Percentiles rank a stretch among this genome's conserved stretches.
Conservation (phyloP, 2,797 vertebrate species). For the Takifugu rubripes region DNA sequence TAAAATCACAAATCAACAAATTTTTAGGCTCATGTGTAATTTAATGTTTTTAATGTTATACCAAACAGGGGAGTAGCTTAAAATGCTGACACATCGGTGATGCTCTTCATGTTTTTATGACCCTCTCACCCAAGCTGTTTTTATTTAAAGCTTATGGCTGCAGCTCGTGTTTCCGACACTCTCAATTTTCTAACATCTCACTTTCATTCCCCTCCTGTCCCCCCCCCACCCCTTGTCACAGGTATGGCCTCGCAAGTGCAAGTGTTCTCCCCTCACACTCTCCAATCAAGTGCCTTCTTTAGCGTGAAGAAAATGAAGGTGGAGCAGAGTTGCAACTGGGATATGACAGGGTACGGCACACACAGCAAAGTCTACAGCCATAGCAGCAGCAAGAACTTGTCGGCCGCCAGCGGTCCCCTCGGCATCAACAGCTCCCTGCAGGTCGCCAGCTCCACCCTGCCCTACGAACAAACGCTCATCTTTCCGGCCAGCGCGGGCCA, state of each 20-base stretch:
- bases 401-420: slow-evolving; percentile 82
- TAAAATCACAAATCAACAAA: slow-evolving; percentile 12
- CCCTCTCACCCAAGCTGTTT: slow-evolving; percentile 64
- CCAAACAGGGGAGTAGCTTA: slow-evolving; percentile 28
- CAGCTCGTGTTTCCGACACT: slow-evolving; percentile 69
- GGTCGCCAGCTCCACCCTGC: slow-evolving; percentile 83
- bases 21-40: slow-evolving; percentile 4
- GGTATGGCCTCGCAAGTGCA: slow-evolving; percentile 99
- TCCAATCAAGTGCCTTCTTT: slow-evolving; percentile 99
- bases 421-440: slow-evolving; percentile 84
- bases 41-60: slow-evolving; percentile 7
- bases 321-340: slow-evolving; percentile 95
- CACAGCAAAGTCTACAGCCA: slow-evolving; percentile 90
- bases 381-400: slow-evolving; percentile 90
- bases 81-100: slow-evolving; percentile 26
- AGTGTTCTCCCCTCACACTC: slow-evolving; percentile 96
- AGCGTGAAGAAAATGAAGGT: slow-evolving; percentile 99
- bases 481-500: slow-evolving; percentile 91
- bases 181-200: slow-evolving; percentile 73
- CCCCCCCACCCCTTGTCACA: slow-evolving; percentile 60
- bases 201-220: slow-evolving; percentile 53
- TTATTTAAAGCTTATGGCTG: slow-evolving; percentile 73
- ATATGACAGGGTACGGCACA: slow-evolving; percentile 99
- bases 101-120: slow-evolving; percentile 50
- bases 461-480: slow-evolving; percentile 96